Evolutionary conservation across 1,140 invertebrate genomes (phyloP).

Genomic region (Diorhabda elongata): DNA sequence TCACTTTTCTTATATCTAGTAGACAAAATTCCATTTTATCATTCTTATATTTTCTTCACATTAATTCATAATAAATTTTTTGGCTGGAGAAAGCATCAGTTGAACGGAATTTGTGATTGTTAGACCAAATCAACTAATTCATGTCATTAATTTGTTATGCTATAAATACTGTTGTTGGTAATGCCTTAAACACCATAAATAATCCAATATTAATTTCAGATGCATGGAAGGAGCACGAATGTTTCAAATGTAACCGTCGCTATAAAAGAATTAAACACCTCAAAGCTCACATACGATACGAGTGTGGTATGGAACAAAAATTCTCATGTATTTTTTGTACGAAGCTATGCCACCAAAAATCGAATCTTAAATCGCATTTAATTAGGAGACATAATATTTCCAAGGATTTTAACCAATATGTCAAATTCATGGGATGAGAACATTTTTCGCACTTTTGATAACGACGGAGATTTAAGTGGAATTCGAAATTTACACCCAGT

Average conservation of each 20-base stretch:
- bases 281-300: slow-evolving; percentile 27
- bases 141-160: too few species aligned
- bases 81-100: too few species aligned
- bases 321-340: slow-evolving; percentile 9
- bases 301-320: slow-evolving; percentile 16
- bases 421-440: not conserved
- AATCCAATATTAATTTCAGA: slow-evolving; percentile 6
- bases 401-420: not conserved
- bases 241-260: slow-evolving; percentile 7
- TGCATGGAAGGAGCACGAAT: not conserved
- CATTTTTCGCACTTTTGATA: too few species aligned
- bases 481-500: too few species aligned
- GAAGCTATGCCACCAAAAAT: slow-evolving; percentile 20
- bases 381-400: slow-evolving; percentile 4
- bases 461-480: too few species aligned
- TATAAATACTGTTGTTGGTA: too few species aligned
- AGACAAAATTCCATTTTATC: too few species aligned
- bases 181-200: not conserved
- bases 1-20: too few species aligned
- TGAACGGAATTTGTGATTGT: too few species aligned
- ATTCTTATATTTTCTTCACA: too few species aligned
- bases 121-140: too few species aligned
- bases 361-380: slow-evolving; percentile 41
- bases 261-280: slow-evolving; percentile 44
- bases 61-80: too few species aligned